Conservation (phyloP, 1,140 invertebrate genomes). For the Halesus radiatus region DNA sequence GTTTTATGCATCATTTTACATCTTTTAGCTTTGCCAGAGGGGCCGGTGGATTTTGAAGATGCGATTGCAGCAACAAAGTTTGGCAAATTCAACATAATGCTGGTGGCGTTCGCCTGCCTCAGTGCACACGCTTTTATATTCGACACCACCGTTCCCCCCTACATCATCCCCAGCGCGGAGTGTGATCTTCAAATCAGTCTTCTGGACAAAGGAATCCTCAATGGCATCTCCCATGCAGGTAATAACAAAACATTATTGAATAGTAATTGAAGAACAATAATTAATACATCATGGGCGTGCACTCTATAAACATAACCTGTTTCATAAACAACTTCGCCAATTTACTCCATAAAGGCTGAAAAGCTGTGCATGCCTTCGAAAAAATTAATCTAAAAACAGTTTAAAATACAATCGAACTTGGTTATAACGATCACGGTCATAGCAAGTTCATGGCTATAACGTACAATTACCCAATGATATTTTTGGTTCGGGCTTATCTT, state of each 20-base stretch:
- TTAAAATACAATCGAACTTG: too few relatives aligned
- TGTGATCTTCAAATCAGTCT: slow-evolving; percentile 78
- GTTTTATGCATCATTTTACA: background rate
- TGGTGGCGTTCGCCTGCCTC: slow-evolving; percentile 74
- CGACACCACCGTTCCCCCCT: slow-evolving; percentile 75
- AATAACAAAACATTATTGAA: background rate
- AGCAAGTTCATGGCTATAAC: too few relatives aligned
- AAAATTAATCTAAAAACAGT: too few relatives aligned
- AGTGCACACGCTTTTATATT: slow-evolving; percentile 75
- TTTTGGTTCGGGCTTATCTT: too few relatives aligned
- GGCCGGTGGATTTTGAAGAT: slow-evolving; percentile 72
- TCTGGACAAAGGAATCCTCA: slow-evolving; percentile 78
- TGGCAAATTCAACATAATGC: slow-evolving; percentile 76
- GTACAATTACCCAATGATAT: too few relatives aligned
- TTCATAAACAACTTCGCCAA: too few relatives aligned
- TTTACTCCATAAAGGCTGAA: too few relatives aligned
- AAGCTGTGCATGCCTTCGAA: too few relatives aligned
- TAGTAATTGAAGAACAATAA: too few relatives aligned
- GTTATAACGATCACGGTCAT: too few relatives aligned
- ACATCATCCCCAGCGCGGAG: slow-evolving; percentile 78
- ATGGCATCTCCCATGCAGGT: slow-evolving; percentile 78
- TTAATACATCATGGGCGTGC: too few relatives aligned
- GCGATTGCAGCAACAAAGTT: slow-evolving; percentile 73
- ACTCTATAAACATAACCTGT: too few relatives aligned
- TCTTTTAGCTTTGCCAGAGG: slow-evolving; percentile 37